Conservation (phyloP, 2,113 vertebrate species). For the Crotalus horridus region DNA sequence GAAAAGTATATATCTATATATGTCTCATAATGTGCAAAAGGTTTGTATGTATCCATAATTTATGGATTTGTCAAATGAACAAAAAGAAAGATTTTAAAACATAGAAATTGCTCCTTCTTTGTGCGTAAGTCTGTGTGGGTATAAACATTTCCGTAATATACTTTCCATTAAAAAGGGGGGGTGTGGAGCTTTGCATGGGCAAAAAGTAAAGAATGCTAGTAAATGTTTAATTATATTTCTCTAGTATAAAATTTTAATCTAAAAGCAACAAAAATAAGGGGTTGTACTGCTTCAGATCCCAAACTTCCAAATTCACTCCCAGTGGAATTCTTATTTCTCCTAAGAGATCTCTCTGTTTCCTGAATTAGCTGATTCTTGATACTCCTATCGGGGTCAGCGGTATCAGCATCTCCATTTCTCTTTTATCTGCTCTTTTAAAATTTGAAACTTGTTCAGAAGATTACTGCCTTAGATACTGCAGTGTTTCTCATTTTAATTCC, state of each 20-base stretch:
- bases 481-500: conserved; percentile 75
- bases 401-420: conserved; percentile 18
- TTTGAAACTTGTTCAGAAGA: conserved; percentile 69
- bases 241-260: neutral
- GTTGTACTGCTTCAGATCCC: neutral
- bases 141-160: too few species aligned
- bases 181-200: neutral
- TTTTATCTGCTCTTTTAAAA: conserved; percentile 37
- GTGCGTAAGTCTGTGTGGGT: neutral
- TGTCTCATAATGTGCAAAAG: neutral
- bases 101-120: neutral
- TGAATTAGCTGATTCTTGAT: neutral
- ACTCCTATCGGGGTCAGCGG: conserved; percentile 42
- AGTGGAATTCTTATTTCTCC: neutral
- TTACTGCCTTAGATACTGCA: conserved; percentile 71
- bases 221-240: neutral
- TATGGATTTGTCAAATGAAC: neutral
- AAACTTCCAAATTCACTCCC: neutral
- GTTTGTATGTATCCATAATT: neutral
- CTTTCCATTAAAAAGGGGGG: too few species aligned
- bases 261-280: neutral
- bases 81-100: neutral
- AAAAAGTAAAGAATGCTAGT: neutral
- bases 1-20: neutral
- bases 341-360: conserved; percentile 11